Base-by-base conservation (phyloP, 2,113 vertebrate genomes). In the Dasypus novemcinctus region DNA sequence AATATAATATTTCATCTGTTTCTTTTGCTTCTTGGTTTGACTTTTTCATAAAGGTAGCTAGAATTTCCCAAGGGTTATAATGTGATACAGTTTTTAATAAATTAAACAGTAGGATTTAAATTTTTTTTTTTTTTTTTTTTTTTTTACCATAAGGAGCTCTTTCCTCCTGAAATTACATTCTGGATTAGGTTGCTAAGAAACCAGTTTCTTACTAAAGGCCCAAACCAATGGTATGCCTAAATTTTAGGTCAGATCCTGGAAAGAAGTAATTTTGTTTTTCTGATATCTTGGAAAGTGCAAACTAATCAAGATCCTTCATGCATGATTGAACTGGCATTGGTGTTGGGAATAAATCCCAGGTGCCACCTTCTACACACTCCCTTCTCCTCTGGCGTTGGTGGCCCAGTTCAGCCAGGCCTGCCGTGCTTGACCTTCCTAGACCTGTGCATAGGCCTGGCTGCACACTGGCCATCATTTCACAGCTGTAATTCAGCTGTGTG, bases 111-210 rank as follows among this genome's bases (percentile, higher is more conserved):
- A 82, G 36, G 61, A 61, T 7, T n/a, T n/a, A 33, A 49, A n/a
- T n/a, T 49, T 10, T 49, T 49, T 49, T 10, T 41, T 3, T 79
- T 74, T 63, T 2, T 72, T 49, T 31, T 46, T 27, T 64, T 25
- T 91, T 94, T 72, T 91, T 46, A 72, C 64, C 33, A 68, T 29
- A 76, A 94, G 41, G 9, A 74, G 43, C 9, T 91, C 23, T 95
- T 86, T 84, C 81, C n/a, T 90, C 43, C 49, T 46, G 23, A 96
- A 96, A 96, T 94, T 82, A 86, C 78, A 76, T 86, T 92, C 74
- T 63, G 75, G 54, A 88, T 86, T 57, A 87, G 66, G 93, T 95
- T 97, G 90, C 95, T 95, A 95, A 92, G 94, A 95, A 97, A 96
- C 88, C 69, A 83, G 36, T 46, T 94, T 95, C 43, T 85, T 85